A percentile compares a stretch with the other conserved stretches of the same genome.
phyloP scores from a whole-genome alignment of 2,888 invertebrate species.

The Melikaiella ostensackeni region DNA sequence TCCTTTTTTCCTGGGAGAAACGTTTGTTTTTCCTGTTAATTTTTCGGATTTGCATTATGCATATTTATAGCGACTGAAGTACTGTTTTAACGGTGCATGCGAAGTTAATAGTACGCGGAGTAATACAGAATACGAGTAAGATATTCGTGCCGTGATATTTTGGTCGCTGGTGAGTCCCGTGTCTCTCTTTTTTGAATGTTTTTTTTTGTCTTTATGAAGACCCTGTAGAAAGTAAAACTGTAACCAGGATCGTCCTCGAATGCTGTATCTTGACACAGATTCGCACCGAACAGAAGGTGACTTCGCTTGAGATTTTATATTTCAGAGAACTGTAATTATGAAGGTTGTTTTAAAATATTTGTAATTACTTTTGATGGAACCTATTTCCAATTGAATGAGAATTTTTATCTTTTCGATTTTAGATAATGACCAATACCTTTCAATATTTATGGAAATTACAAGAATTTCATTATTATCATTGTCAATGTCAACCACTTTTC shows the following conservation, averaged over 20 bases:
- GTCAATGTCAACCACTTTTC: too few relatives aligned
- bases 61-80: slow-evolving; percentile 29
- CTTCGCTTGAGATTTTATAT: slow-evolving; percentile 2
- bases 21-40: slow-evolving; percentile 29
- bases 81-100: slow-evolving; percentile 38
- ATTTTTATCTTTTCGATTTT: too few relatives aligned
- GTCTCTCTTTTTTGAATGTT: slow-evolving; percentile 27
- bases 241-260: slow-evolving; percentile 30
- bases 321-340: background rate
- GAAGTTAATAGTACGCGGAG: slow-evolving; percentile 28
- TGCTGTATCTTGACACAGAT: slow-evolving; percentile 46
- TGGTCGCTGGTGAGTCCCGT: slow-evolving; percentile 15
- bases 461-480: too few relatives aligned
- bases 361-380: too few relatives aligned
- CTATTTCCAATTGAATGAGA: too few relatives aligned
- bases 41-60: slow-evolving; percentile 34
- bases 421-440: too few relatives aligned
- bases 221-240: slow-evolving; percentile 49
- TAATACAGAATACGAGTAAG: slow-evolving; percentile 22
- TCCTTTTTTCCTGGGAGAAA: slow-evolving; percentile 29
- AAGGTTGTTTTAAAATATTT: background rate
- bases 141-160: slow-evolving; percentile 31
- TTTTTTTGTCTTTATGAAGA: slow-evolving; percentile 27
- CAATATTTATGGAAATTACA: too few relatives aligned
- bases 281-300: slow-evolving; percentile 9